Base-by-base conservation (phyloP, 2,888 invertebrate genomes). In the Spodoptera littoralis region DNA sequence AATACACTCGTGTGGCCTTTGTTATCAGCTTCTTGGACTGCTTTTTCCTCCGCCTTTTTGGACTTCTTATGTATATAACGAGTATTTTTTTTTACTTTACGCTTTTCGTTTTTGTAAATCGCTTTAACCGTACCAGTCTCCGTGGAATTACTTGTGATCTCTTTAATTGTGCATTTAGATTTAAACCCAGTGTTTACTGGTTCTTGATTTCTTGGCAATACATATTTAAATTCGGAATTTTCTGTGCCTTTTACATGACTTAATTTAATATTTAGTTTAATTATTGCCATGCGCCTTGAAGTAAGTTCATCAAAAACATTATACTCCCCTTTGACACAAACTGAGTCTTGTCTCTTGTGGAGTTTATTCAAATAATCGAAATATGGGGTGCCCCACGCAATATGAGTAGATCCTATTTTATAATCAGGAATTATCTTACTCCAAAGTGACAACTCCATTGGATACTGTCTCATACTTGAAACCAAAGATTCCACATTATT, bases 381-480 rank as follows among this genome's bases (percentile, higher is more conserved):
- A 61, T 77, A 90, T 8, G 64, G 56, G 9, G 76, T 67, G 63
- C 79, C 85, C 94, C 93, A 94, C 0, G 88, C 85, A 55, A 93
- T 85, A 11, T 78, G 64, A 11, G 85, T 81, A 1, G 85, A 87
- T 1, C 92, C 93, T 43, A 91, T 57, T 72, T 79, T 84, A 51
- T 77, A 71, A 24, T 81, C 69, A 1, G 79, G 76, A 12, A 83
- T 58, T 24, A 73, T 65, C 69, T 84, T 88, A 60, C 80, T 85
- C 73, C 85, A 89, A 4, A 93, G 57, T 2, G 83, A 84, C 56
- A 94, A 45, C 71, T 90, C 85, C 62, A 94, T 83, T 5, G 92
- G 90, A 77, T 85, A 85, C 22, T 75, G 71, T 61, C 81, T 83
- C 93, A 93, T 93, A 22, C 79, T 80, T n/a, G 73, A 59, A 41